Base-by-base conservation (phyloP, 2,113 vertebrate species). In the Okapia johnstoni region DNA sequence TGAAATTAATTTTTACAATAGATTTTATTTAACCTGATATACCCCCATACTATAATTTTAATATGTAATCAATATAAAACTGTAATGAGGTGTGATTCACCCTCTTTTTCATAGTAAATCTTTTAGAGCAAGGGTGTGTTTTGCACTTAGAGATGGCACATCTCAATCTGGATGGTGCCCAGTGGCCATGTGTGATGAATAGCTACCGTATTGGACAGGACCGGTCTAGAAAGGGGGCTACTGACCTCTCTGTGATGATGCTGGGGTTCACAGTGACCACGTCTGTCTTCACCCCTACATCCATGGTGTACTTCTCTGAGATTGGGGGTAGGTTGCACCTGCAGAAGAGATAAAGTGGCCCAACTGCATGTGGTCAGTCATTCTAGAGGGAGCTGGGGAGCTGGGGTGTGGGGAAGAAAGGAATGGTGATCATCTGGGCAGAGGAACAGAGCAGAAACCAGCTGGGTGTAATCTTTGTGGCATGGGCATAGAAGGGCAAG, bases 321-420 rank as follows among this genome's bases (percentile, higher is more conserved):
- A 99, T 99, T 54, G 99, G 99, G 81, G 99, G 99, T 90, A 99
- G 99, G 98, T 99, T 99, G 98, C 99, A 99, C 96, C 99, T 99
- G 97, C 93, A 94, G 85, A 93, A 98, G 93, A 98, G 50, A 97
- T 21, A 0, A 52, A 9, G 80, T 8, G 70, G 50, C 57, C 33
- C 1, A 0, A 83, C 2, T 0, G 14, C n/a, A 36, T 9, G 50
- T 6, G 13, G 15, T 25, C 60, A 66, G 79, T 77, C 85, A 36
- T 85, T 86, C 77, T 60, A 30, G 60, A 55, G 8, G 26, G n/a
- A 19, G 36, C 60, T 33, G 66, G 81, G 30, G 13, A 52, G 2
- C 0, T 36, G 76, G 23, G 63, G 79, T 0, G 12, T 63, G 17
- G 73, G 83, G 36, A 55, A 0, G 55, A 28, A 46, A 46, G 1